These are phyloP conservation scores for Notarius lentiginosus DNA, from an alignment of 2,113 vertebrate genomes.

Conservation along the genomic window DNA sequence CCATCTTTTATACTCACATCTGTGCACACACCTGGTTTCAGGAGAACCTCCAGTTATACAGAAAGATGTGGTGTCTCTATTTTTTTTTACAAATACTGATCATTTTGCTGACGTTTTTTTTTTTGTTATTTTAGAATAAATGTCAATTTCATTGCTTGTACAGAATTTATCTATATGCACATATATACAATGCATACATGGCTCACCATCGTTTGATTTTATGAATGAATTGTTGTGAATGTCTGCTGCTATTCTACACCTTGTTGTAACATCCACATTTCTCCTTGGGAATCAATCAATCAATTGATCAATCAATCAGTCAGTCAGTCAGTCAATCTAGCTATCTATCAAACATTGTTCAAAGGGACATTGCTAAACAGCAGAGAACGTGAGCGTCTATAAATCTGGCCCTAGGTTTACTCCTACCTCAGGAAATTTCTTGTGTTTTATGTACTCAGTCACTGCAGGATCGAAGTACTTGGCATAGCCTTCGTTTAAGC, in stretches of 20 bases:
- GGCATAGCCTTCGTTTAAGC: slow-evolving; percentile 94
- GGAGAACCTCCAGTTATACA: not conserved
- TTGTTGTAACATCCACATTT: not conserved
- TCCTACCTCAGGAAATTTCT: slow-evolving; percentile 94
- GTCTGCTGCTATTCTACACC: not conserved
- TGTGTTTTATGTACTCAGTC: slow-evolving; percentile 88
- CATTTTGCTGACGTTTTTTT: not conserved
- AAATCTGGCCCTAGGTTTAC: not conserved
- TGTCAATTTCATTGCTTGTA: not conserved
- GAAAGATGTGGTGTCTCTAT: not conserved
- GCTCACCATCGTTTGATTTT: not conserved
- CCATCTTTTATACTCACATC: not conserved
- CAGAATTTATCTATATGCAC: not conserved
- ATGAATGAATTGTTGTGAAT: not conserved
- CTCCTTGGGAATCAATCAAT: not conserved
- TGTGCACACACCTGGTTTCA: not conserved
- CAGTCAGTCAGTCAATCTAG: not conserved
- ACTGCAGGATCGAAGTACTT: slow-evolving; percentile 91
- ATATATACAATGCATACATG: not conserved
- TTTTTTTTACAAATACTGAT: not conserved
- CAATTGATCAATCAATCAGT: not conserved
- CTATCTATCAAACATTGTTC: too few species aligned
- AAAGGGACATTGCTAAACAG: not conserved
- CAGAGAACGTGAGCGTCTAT: not conserved
- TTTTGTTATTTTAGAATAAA: not conserved